These are phyloP conservation scores for Chrysolina oricalcia DNA, from an alignment of 2,888 invertebrate genomes.

Conservation along the genomic window DNA sequence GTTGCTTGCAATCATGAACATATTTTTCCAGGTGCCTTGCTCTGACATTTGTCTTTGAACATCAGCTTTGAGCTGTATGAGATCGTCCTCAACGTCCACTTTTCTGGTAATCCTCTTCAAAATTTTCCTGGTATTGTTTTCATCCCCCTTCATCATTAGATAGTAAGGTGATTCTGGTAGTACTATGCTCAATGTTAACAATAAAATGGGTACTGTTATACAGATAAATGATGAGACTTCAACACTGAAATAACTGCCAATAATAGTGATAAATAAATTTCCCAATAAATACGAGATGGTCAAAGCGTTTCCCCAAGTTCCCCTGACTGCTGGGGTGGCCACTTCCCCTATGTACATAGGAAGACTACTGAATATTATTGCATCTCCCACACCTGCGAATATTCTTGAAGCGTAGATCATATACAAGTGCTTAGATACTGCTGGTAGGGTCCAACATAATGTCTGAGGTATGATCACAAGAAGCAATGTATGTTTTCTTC, in stretches of 20 bases:
- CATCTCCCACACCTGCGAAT: constrained; percentile 60
- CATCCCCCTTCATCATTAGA: constrained; percentile 58
- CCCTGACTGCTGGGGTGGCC: constrained; percentile 61
- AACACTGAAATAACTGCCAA: constrained; percentile 66
- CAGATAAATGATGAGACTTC: constrained; percentile 44
- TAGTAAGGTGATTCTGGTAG: constrained; percentile 57
- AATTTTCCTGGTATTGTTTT: constrained; percentile 57
- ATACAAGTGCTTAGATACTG: constrained; percentile 57
- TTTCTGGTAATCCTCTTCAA: constrained; percentile 58
- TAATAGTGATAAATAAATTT: constrained; percentile 69
- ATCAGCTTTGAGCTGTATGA: constrained; percentile 56
- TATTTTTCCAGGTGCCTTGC: constrained; percentile 62
- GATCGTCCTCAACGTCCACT: constrained; percentile 59
- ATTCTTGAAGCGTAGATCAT: constrained; percentile 63
- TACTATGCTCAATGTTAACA: constrained; percentile 44
- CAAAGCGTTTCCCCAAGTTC: constrained; percentile 62
- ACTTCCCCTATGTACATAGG: constrained; percentile 66
- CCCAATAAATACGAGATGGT: constrained; percentile 59
- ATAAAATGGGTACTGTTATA: constrained; percentile 54
- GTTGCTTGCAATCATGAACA: constrained; percentile 61
- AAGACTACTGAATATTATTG: constrained; percentile 57
- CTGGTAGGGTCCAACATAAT: constrained; percentile 57
- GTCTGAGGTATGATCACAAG: constrained; percentile 59
- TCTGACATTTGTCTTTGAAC: constrained; percentile 65
- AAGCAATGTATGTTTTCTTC: constrained; percentile 62